Conservation (phyloP, 2,113 vertebrate species). For the Sinocyclocheilus anshuiensis region DNA sequence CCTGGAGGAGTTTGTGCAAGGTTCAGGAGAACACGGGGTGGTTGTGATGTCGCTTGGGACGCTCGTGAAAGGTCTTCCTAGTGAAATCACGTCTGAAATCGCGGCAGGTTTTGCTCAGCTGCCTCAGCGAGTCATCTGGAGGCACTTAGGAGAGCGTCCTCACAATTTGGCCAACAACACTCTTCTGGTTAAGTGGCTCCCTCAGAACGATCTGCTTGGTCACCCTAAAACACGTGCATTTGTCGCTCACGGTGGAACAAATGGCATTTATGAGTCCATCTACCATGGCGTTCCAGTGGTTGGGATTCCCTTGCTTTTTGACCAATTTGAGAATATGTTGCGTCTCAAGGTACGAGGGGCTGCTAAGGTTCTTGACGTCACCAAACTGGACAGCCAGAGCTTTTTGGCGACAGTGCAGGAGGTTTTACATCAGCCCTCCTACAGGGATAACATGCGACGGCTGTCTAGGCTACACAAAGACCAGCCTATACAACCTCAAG, state of each 20-base stretch:
- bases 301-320: slow-evolving; percentile 72
- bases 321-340: slow-evolving; percentile 73
- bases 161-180: slow-evolving; percentile 74
- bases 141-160: slow-evolving; percentile 64
- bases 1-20: slow-evolving; percentile 73
- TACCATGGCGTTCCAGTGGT: slow-evolving; percentile 73
- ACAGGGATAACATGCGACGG: slow-evolving; percentile 69
- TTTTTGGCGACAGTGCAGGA: slow-evolving; percentile 66
- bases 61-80: slow-evolving; percentile 66
- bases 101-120: slow-evolving; percentile 73
- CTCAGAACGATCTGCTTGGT: slow-evolving; percentile 77
- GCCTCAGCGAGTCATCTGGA: slow-evolving; percentile 77
- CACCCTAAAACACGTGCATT: slow-evolving; percentile 72
- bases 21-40: slow-evolving; percentile 75
- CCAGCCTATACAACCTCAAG: slow-evolving; percentile 64
- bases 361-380: slow-evolving; percentile 64
- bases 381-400: slow-evolving; percentile 59
- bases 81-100: slow-evolving; percentile 69
- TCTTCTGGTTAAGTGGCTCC: slow-evolving; percentile 71
- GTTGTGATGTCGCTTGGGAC: slow-evolving; percentile 76
- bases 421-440: slow-evolving; percentile 69
- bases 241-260: slow-evolving; percentile 72
- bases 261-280: slow-evolving; percentile 75
- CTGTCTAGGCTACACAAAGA: slow-evolving; percentile 73
- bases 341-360: slow-evolving; percentile 69